phyloP scores from a whole-genome alignment of 2,797 vertebrate species.

The Ambastaia sidthimunki region DNA sequence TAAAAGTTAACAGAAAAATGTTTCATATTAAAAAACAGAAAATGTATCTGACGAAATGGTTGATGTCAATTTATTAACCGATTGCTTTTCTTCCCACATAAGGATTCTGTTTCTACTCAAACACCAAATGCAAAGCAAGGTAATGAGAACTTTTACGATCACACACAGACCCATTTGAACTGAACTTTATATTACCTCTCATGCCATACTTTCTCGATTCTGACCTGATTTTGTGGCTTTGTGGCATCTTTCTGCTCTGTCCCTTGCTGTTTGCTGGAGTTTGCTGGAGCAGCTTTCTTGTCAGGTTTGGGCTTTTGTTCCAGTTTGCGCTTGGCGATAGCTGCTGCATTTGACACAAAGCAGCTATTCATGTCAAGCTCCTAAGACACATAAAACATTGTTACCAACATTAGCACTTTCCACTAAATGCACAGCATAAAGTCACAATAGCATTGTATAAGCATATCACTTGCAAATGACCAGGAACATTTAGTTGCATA shows the following conservation, averaged over 20 bases:
- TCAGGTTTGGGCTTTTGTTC: conserved; percentile 58
- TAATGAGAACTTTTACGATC: too few species aligned
- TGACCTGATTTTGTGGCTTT: conserved; percentile 38
- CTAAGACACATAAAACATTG: conserved; percentile 56
- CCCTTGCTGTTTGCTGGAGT: conserved; percentile 16
- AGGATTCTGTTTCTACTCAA: too few species aligned
- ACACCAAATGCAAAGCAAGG: conserved; percentile 57
- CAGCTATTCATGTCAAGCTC: conserved; percentile 77
- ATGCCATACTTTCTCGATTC: background rate
- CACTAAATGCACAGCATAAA: background rate
- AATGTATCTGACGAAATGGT: too few species aligned
- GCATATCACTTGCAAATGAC: background rate
- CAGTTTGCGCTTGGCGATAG: conserved; percentile 55
- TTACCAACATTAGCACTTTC: conserved; percentile 57
- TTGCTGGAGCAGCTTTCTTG: conserved; percentile 55
- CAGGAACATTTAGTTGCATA: background rate
- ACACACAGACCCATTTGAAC: too few species aligned
- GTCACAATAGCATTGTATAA: background rate
- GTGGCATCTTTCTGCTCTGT: conserved; percentile 25
- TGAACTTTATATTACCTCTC: background rate
- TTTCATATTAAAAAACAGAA: background rate
- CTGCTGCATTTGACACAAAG: conserved; percentile 78
- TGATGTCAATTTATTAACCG: too few species aligned
- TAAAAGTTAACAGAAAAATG: background rate
- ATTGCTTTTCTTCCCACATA: too few species aligned